Percentiles rank a stretch among this genome's conserved stretches.
Evolutionary conservation across 1,140 invertebrate genomes (phyloP).

Genomic region (Plodia interpunctella): DNA sequence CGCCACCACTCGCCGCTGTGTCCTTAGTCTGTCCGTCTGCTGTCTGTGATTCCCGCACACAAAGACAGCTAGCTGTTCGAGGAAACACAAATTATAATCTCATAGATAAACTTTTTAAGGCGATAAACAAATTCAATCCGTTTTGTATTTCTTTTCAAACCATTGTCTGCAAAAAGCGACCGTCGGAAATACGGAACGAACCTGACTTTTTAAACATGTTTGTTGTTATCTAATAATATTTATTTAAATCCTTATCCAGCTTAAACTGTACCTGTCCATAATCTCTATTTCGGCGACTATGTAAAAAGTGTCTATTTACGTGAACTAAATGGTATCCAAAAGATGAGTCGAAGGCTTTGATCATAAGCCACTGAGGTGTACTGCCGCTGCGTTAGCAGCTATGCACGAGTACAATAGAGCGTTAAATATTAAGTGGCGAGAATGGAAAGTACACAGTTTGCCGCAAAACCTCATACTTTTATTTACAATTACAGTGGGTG

Average conservation of each 20-base stretch:
- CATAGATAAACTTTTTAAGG: constrained; percentile 49
- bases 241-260: constrained; percentile 63
- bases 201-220: constrained; percentile 48
- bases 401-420: constrained; percentile 16
- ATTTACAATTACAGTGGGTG: constrained; percentile 36
- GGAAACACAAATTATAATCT: constrained; percentile 27
- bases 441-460: constrained; percentile 17
- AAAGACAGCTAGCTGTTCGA: constrained; percentile 16
- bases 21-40: background rate
- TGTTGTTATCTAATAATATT: constrained; percentile 68
- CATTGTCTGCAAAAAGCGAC: constrained; percentile 47
- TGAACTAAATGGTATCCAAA: constrained; percentile 47
- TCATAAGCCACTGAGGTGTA: constrained; percentile 17
- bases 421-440: constrained; percentile 17
- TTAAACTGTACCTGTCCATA: constrained; percentile 62
- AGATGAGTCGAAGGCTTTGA: constrained; percentile 34
- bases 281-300: constrained; percentile 31
- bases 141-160: constrained; percentile 53
- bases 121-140: constrained; percentile 57
- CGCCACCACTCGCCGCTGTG: constrained; percentile 7
- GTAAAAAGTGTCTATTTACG: constrained; percentile 58
- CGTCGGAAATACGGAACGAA: constrained; percentile 32
- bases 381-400: constrained; percentile 13
- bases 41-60: constrained; percentile 26
- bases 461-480: constrained; percentile 18